These are phyloP conservation scores for Macrostomum lignano DNA, from an alignment of 1,140 invertebrate species.

Conservation along the genomic window DNA sequence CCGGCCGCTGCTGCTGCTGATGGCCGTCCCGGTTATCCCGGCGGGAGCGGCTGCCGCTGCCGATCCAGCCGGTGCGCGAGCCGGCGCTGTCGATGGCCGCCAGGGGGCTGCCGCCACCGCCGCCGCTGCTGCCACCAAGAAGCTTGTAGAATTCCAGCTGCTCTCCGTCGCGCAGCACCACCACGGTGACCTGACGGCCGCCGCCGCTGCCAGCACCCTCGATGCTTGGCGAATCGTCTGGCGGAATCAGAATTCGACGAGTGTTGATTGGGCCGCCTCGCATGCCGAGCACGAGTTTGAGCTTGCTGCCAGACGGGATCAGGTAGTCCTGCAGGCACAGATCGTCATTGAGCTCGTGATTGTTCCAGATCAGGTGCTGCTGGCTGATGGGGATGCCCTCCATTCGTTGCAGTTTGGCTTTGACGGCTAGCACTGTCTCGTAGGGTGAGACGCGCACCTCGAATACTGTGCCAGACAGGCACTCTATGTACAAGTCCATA, in stretches of 20 bases:
- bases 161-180: constrained; percentile 43
- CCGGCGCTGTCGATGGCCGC: too few species aligned
- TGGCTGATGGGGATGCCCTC: constrained; percentile 48
- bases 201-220: constrained; percentile 4
- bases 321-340: constrained; percentile 37
- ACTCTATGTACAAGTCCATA: constrained; percentile 37
- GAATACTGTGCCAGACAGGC: constrained; percentile 42
- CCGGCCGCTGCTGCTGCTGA: too few species aligned
- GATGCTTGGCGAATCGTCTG: too few species aligned
- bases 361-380: constrained; percentile 42
- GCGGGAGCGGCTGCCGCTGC: too few species aligned
- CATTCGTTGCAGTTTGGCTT: constrained; percentile 42
- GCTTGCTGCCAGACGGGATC: constrained; percentile 37
- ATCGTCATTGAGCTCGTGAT: constrained; percentile 39
- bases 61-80: too few species aligned
- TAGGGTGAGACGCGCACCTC: constrained; percentile 41
- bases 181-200: constrained; percentile 36
- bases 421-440: constrained; percentile 42
- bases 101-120: too few species aligned
- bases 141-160: constrained; percentile 40
- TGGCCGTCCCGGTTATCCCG: too few species aligned
- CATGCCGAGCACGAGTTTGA: constrained; percentile 43
- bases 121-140: too few species aligned
- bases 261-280: constrained; percentile 44
- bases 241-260: constrained; percentile 25